Evolutionary conservation across 2,797 vertebrate genomes (phyloP).

Genomic region (Hydrocynus forskahlii): DNA sequence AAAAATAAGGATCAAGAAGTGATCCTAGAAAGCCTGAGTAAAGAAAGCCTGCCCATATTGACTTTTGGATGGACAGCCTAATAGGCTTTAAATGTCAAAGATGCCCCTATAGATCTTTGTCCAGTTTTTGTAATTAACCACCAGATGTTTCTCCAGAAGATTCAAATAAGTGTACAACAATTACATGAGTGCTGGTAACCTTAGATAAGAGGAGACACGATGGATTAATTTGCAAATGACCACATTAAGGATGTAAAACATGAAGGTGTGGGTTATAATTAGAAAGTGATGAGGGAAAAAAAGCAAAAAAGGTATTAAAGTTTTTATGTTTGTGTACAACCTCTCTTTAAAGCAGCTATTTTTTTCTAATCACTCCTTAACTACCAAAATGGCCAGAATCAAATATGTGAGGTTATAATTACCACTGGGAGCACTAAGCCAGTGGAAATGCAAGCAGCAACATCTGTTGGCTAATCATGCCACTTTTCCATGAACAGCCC

Average conservation of each 20-base stretch:
- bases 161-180: too few species aligned
- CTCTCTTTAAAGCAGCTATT: not conserved
- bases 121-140: not conserved
- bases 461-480: constrained; percentile 5
- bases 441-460: not conserved
- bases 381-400: not conserved
- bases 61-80: not conserved
- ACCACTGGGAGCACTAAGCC: constrained; percentile 10
- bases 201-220: too few species aligned
- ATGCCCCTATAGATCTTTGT: not conserved
- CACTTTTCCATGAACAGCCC: constrained; percentile 20
- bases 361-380: constrained; percentile 7
- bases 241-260: too few species aligned
- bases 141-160: not conserved
- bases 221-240: too few species aligned
- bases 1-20: constrained; percentile 1
- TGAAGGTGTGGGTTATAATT: not conserved
- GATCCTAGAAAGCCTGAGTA: not conserved
- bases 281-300: not conserved
- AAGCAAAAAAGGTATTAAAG: not conserved
- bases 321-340: not conserved
- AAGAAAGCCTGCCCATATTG: not conserved
- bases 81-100: not conserved
- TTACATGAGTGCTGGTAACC: too few species aligned
- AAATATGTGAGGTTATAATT: constrained; percentile 5